Conservation (phyloP, 2,888 invertebrate species). For the Tetrapedia diversipes region DNA sequence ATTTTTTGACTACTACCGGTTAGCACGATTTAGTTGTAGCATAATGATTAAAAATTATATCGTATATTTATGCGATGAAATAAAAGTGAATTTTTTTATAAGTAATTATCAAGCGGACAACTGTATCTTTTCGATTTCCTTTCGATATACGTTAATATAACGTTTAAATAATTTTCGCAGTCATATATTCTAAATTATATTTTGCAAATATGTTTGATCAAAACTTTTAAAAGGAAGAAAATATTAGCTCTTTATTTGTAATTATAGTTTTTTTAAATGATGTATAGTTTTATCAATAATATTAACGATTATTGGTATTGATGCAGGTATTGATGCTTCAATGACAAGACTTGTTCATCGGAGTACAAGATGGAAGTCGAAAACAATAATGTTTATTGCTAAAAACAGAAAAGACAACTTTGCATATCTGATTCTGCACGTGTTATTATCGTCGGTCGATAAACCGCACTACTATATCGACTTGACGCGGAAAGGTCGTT, state of each 20-base stretch:
- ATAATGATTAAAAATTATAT: slow-evolving; percentile 8
- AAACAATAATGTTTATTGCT: background rate
- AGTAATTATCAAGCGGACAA: background rate
- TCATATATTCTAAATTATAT: background rate
- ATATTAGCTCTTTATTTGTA: background rate
- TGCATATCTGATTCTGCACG: background rate
- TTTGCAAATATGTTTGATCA: background rate
- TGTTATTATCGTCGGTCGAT: slow-evolving; percentile 21
- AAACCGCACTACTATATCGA: slow-evolving; percentile 22
- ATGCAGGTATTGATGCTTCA: background rate
- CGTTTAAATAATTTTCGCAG: slow-evolving; percentile 1
- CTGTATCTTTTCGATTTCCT: background rate
- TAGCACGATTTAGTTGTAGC: slow-evolving; percentile 28
- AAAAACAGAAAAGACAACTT: background rate
- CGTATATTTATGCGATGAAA: slow-evolving; percentile 18
- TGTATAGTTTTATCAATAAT: background rate
- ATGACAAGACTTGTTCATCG: background rate
- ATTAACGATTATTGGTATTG: background rate
- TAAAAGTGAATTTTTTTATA: slow-evolving; percentile 42
- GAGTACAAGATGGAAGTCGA: background rate
- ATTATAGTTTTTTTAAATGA: background rate
- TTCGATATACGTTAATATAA: background rate
- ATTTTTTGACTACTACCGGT: slow-evolving; percentile 22
- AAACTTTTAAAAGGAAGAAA: background rate
- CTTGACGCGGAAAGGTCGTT: background rate